Evolutionary conservation across 1,140 invertebrate genomes (phyloP).

Genomic region (Brachionus asplanchnoidis): DNA sequence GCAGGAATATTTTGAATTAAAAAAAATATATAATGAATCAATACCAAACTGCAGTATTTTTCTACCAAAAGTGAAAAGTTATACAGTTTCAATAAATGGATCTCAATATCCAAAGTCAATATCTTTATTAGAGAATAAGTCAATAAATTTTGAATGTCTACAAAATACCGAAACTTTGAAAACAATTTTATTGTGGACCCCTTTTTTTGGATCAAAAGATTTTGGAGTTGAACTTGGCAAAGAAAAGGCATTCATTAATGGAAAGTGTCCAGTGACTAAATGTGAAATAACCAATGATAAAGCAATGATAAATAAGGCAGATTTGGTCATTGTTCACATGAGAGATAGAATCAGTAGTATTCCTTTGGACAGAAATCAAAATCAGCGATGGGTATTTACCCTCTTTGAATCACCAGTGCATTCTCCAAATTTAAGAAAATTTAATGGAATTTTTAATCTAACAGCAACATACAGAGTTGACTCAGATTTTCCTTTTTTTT

Average conservation of each 20-base stretch:
- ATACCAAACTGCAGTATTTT: not conserved
- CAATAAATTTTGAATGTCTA: slow-evolving; percentile 14
- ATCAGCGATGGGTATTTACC: slow-evolving; percentile 33
- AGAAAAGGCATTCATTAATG: not conserved
- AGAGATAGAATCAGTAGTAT: not conserved
- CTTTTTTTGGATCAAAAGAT: not conserved
- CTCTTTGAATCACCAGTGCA: slow-evolving; percentile 12
- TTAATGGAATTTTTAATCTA: not conserved
- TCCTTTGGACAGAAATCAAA: not conserved
- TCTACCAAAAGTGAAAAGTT: not conserved
- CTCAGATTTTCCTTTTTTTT: slow-evolving; percentile 5
- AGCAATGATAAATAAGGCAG: not conserved
- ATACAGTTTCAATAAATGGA: not conserved
- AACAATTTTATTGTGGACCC: slow-evolving; percentile 23
- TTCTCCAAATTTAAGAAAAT: not conserved
- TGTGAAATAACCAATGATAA: slow-evolving; percentile 11
- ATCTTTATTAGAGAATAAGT: not conserved
- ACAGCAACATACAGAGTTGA: not conserved
- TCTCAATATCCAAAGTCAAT: not conserved
- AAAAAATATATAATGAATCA: not conserved
- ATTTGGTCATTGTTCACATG: slow-evolving; percentile 32
- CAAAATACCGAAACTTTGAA: not conserved
- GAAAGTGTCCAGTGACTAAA: slow-evolving; percentile 8
- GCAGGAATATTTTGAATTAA: too few species aligned
- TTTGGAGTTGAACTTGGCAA: not conserved